Percentiles rank a stretch among this genome's conserved stretches.
Evolutionary conservation across 1,140 invertebrate species (phyloP).

Genomic region (Wasmannia auropunctata): DNA sequence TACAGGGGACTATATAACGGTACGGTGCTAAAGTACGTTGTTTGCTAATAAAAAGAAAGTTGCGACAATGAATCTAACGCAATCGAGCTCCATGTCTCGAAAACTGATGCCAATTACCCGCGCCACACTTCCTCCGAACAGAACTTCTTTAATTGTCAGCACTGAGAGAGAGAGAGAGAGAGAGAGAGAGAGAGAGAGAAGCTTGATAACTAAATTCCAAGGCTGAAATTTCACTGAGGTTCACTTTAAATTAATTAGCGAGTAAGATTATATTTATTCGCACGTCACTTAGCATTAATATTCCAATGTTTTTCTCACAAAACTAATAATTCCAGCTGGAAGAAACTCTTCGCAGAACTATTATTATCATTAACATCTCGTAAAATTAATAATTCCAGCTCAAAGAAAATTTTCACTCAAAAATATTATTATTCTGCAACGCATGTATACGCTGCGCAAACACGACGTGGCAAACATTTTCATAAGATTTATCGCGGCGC

Average conservation of each 20-base stretch:
- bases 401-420: background rate
- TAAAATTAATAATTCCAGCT: background rate
- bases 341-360: background rate
- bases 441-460: background rate
- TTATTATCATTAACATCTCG: background rate
- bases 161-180: no score
- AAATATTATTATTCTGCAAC: background rate
- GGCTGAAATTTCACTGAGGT: background rate
- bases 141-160: slow-evolving; percentile 13
- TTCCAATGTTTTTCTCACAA: background rate
- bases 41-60: slow-evolving; percentile 1
- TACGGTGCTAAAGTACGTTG: background rate
- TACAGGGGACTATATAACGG: slow-evolving; percentile 1
- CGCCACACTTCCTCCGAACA: background rate
- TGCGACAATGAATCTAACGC: background rate
- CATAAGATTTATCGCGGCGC: background rate
- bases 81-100: background rate
- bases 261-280: slow-evolving; percentile 2
- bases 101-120: background rate
- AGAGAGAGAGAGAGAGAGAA: no score
- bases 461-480: background rate
- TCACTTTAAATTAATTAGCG: background rate
- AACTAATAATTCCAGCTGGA: background rate
- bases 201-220: background rate
- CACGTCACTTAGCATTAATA: background rate